Evolutionary conservation across 2,113 vertebrate genomes (phyloP), one percentile per base, ranked within the genome.

Genomic region (Deroptyus accipitrinus): DNA sequence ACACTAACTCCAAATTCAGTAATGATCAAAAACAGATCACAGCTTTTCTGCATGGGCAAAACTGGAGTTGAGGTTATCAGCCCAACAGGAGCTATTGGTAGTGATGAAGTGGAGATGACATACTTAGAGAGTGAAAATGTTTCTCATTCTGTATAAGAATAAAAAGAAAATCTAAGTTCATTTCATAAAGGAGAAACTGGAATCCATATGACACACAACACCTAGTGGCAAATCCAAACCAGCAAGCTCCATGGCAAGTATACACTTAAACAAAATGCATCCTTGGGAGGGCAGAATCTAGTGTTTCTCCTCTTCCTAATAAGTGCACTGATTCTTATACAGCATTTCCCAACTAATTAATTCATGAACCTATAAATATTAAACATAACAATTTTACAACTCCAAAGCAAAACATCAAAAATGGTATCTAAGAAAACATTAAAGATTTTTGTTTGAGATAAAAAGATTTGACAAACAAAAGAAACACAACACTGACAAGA

Each of bases 361-460:
- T 96, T 97, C 83, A 97, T 95, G 86, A 97, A 83, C 54, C 41
- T 62, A 94, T 96, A 96, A 97, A 96, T 97, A 97, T 96, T 97
- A 96, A 96, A 96, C 62, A n/a, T 59, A 59, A 59, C 66, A 90
- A 83, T 92, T 92, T 88, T 91, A 84, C 74, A 83, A 93, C 80
- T 96, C 92, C 59, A 62, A 30, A 94, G 83, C 41, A 94, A 96
- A 95, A 96, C 92, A 96, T 93, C 74, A 92, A 91, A 93, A 96
- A 88, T 6, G 1, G 30, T 70, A 55, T 84, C 86, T 88, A 83
- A 82, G 80, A 90, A 96, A 85, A 92, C 80, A 89, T 69, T 91
- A 82, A 84, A 96, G 66, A 84, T 82, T 91, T 94, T 86, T 95
- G 63, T 94, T 86, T 66, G 37, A 94, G 76, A 93, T 86, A 82